Evolutionary conservation across 2,797 vertebrate genomes (phyloP).

Genomic region (Epinephelus awoara): DNA sequence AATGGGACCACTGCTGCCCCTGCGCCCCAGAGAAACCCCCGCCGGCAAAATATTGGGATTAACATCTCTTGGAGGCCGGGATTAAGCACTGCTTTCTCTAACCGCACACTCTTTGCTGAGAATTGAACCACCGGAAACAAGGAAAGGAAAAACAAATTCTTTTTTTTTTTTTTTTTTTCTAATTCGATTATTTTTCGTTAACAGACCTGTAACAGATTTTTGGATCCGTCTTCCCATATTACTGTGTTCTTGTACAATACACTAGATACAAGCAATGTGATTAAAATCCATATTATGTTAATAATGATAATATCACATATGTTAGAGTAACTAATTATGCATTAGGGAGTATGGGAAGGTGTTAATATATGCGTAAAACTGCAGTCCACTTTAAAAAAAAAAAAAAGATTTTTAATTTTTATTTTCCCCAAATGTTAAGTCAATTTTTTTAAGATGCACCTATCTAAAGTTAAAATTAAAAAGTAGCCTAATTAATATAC

Average conservation of each 20-base stretch:
- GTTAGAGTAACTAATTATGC: constrained; percentile 31
- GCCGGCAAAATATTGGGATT: constrained; percentile 86
- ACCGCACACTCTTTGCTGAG: constrained; percentile 70
- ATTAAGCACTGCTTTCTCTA: constrained; percentile 84
- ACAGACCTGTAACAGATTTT: not conserved
- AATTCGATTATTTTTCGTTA: not conserved
- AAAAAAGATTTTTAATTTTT: not conserved
- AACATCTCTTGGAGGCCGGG: constrained; percentile 83
- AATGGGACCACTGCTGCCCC: constrained; percentile 72
- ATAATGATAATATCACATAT: not conserved
- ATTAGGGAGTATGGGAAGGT: constrained; percentile 1
- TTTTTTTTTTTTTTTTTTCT: not conserved
- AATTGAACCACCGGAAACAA: constrained; percentile 75
- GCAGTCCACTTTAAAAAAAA: not conserved
- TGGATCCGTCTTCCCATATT: too few species aligned
- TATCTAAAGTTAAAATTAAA: not conserved
- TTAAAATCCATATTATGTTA: constrained; percentile 1
- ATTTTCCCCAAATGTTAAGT: not conserved
- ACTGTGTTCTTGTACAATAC: too few species aligned
- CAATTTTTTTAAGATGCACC: not conserved
- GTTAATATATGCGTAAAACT: constrained; percentile 5
- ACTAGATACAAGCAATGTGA: not conserved
- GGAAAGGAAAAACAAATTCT: constrained; percentile 19
- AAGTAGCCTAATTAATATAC: not conserved
- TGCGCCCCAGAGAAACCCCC: constrained; percentile 78